phyloP scores from a whole-genome alignment of 2,113 vertebrate species.

The Centrocercus urophasianus region DNA sequence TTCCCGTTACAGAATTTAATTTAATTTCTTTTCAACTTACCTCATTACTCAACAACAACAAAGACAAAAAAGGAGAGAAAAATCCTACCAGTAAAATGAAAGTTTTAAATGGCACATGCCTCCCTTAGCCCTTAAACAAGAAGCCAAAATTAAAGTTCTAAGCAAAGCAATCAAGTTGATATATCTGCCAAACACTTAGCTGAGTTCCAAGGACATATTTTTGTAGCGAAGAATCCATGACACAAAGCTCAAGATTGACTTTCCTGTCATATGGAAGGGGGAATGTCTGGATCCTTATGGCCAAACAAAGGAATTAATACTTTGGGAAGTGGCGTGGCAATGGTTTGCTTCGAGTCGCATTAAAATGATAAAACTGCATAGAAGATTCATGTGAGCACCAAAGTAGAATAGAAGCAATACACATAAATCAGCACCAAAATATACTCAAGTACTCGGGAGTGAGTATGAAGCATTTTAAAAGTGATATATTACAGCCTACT shows the following conservation, averaged over 20 bases:
- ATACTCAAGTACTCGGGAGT: neutral
- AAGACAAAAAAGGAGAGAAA: neutral
- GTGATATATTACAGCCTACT: neutral
- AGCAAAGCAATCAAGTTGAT: constrained; percentile 20
- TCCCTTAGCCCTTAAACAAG: neutral
- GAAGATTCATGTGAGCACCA: neutral
- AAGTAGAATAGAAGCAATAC: neutral
- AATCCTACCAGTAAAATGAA: neutral
- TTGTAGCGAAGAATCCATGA: neutral
- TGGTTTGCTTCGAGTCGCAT: neutral
- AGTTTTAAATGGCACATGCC: neutral
- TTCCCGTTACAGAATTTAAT: neutral
- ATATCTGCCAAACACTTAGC: neutral
- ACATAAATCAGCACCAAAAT: neutral
- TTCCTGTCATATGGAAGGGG: neutral
- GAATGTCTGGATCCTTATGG: neutral
- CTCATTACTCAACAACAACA: neutral
- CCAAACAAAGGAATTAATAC: neutral
- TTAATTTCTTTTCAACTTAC: constrained; percentile 26
- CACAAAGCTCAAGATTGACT: neutral
- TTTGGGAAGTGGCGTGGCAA: neutral
- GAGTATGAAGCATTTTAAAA: neutral
- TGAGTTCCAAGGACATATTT: neutral
- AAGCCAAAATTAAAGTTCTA: neutral
- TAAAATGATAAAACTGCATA: neutral